Base-by-base conservation (phyloP, 2,888 invertebrate species). In the Erannis defoliaria region DNA sequence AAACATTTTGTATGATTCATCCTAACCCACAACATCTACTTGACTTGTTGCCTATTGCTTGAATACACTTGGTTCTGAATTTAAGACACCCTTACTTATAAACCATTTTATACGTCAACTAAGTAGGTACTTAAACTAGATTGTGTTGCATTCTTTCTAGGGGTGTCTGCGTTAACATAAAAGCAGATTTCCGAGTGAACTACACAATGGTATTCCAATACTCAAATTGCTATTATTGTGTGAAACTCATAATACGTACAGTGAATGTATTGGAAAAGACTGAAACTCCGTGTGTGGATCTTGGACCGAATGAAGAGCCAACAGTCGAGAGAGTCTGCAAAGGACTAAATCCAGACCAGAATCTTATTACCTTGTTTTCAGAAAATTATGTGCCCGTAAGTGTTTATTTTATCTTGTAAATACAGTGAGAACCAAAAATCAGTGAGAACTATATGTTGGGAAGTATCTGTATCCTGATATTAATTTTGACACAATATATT, bases 251-350 rank as follows among this genome's bases (percentile, higher is more conserved):
- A 53, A 96, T 98, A 2, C 93, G 98, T 43, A 98, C 98, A 5
- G 94, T 98, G 0, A 98, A 98, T 93, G 95, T 98, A 3, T 85
- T 98, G 65, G 98, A 98, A 74, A 98, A 97, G 89, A 95, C 96
- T 69, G 98, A 98, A 89, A 96, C 98, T 19, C 95, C 96, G 0
- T 98, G 98, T 82, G 95, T 97, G 0, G 95, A 95, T 73, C 82
- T 97, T 55, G 94, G 93, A 0, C 83, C 90, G 9, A 94, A 94
- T 59, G 94, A 95, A 58, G 94, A 94, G 66, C 96, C 97, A 5
- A 95, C 96, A 0, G 94, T 98, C 1, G 95, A 96, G 42, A 94
- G 95, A 78, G 96, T 98, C 0, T 98, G 98, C 77, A 89, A 89
- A 63, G 95, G 95, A 8, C 92, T 98, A 29, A 95, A 96, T 70